Evolutionary conservation across 2,797 vertebrate genomes (phyloP).

Genomic region (Sebastes jordani): DNA sequence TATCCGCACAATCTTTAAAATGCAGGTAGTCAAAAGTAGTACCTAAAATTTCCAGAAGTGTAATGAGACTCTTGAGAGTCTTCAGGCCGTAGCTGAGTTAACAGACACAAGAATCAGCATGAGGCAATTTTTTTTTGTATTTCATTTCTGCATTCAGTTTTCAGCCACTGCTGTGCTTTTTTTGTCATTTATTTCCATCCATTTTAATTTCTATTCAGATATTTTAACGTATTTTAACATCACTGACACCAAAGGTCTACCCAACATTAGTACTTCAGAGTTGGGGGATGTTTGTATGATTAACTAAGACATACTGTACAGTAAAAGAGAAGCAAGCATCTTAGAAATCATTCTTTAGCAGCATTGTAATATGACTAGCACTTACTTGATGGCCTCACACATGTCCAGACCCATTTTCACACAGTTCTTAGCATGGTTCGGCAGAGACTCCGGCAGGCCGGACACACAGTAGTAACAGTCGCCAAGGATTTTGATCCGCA

Average conservation of each 20-base stretch:
- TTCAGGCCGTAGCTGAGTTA: background rate
- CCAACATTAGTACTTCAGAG: background rate
- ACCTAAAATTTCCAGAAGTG: background rate
- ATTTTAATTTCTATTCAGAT: background rate
- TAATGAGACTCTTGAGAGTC: conserved; percentile 24
- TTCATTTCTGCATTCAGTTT: background rate
- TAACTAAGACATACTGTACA: background rate
- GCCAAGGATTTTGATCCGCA: conserved; percentile 97
- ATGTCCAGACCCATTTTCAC: conserved; percentile 97
- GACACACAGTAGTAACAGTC: conserved; percentile 98
- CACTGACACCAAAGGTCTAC: background rate
- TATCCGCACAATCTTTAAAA: background rate
- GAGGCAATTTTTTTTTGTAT: background rate
- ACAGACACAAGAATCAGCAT: conserved; percentile 1
- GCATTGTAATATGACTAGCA: conserved; percentile 22
- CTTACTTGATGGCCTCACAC: conserved; percentile 98
- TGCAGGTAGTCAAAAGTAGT: background rate
- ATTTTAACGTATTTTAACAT: background rate
- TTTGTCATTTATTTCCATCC: background rate
- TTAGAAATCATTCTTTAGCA: background rate
- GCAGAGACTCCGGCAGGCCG: conserved; percentile 91
- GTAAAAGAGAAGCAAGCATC: background rate
- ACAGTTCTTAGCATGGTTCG: conserved; percentile 94
- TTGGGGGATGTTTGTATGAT: background rate
- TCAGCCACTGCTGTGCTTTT: background rate